Conservation (phyloP, 2,888 invertebrate genomes). For the Tetragnatha montana region DNA sequence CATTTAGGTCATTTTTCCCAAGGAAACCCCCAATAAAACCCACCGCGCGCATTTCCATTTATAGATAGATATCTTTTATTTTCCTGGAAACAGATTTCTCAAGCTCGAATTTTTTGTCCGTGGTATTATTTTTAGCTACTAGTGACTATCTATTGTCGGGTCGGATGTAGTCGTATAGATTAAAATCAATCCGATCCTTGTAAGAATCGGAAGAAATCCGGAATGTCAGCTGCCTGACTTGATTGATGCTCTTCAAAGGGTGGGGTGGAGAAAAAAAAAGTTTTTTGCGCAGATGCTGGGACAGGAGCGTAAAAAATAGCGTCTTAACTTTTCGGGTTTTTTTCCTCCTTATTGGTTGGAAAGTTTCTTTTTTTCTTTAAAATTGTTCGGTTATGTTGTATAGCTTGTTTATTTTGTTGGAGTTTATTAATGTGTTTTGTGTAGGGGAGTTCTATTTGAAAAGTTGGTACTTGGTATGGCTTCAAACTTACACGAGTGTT, state of each 20-base stretch:
- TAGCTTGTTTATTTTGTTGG: background rate
- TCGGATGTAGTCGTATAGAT: slow-evolving; percentile 28
- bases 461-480: background rate
- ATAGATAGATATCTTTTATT: background rate
- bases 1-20: too few relatives aligned
- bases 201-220: slow-evolving; percentile 30
- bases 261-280: background rate
- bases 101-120: background rate
- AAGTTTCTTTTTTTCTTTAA: background rate
- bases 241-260: slow-evolving; percentile 38
- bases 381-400: background rate
- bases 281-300: background rate
- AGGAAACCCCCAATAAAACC: too few relatives aligned
- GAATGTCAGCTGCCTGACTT: slow-evolving; percentile 48
- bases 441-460: background rate
- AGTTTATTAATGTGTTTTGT: background rate
- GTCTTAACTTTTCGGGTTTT: background rate
- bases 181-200: slow-evolving; percentile 47
- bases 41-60: background rate
- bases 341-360: background rate
- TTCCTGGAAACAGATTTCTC: background rate
- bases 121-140: background rate
- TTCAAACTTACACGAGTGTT: too few relatives aligned
- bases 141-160: background rate
- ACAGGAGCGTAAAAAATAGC: background rate